phyloP scores from a whole-genome alignment of 2,113 vertebrate genomes.

The Eira barbara region DNA sequence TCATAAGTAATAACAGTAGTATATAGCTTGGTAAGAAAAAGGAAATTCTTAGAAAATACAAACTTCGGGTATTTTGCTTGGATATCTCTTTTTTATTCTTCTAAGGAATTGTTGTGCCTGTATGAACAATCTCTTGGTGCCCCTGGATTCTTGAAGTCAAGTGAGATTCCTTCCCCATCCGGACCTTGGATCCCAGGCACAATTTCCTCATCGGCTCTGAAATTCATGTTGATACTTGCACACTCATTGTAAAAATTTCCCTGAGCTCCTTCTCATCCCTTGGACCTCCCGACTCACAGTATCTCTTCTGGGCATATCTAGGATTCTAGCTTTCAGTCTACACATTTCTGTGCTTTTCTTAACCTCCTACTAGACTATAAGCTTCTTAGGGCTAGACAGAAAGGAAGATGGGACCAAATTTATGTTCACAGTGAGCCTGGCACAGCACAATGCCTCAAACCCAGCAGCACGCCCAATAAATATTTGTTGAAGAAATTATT shows the following conservation, averaged over 20 bases:
- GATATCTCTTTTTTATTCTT: not conserved
- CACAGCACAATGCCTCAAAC: not conserved
- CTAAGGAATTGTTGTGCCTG: not conserved
- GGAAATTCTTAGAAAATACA: constrained; percentile 35
- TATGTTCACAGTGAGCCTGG: not conserved
- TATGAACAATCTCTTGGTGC: not conserved
- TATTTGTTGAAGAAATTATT: not conserved
- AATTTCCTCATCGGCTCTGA: not conserved
- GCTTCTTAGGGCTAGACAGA: not conserved
- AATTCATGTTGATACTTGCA: not conserved
- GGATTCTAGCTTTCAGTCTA: not conserved
- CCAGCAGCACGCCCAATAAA: not conserved
- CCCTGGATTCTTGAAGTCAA: not conserved
- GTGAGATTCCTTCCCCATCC: not conserved
- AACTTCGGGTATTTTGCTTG: not conserved
- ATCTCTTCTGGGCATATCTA: not conserved
- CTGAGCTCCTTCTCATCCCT: not conserved
- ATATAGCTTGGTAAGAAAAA: not conserved
- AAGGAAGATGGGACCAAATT: not conserved
- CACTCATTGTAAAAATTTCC: not conserved
- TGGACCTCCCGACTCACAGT: not conserved
- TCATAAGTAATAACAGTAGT: not conserved
- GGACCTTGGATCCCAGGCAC: not conserved
- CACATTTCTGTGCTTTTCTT: not conserved
- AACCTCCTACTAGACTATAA: not conserved